Evolutionary conservation across 2,113 vertebrate genomes (phyloP).

Genomic region (Lophotis ruficrista): DNA sequence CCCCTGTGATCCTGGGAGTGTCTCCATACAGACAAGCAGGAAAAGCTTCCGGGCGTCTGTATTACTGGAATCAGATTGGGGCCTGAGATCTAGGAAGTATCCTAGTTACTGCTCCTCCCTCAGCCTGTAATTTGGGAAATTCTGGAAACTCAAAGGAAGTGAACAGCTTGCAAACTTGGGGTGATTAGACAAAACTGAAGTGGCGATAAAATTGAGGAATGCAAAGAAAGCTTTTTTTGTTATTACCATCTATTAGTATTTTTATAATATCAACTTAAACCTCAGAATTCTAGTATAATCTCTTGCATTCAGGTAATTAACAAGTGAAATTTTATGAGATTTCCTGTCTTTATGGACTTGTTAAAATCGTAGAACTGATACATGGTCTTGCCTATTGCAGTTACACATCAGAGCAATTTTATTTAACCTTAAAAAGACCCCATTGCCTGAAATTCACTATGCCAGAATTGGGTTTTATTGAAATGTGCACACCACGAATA

Average conservation of each 20-base stretch:
- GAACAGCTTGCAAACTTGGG: background rate
- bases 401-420: background rate
- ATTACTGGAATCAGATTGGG: background rate
- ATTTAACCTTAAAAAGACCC: background rate
- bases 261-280: background rate
- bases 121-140: background rate
- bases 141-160: background rate
- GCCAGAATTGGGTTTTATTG: background rate
- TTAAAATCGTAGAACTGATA: background rate
- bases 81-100: background rate
- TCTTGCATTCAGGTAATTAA: background rate
- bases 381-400: background rate
- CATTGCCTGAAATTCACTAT: background rate
- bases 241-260: background rate
- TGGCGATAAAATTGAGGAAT: background rate
- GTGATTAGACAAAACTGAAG: background rate
- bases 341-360: background rate
- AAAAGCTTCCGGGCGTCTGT: background rate
- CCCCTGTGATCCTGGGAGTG: background rate
- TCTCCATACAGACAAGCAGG: background rate
- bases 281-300: background rate
- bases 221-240: background rate
- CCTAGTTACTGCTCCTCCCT: background rate
- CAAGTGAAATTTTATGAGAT: background rate
- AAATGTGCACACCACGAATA: background rate